Evolutionary conservation across 2,797 vertebrate species (phyloP).

Genomic region (Thaleichthys pacificus): DNA sequence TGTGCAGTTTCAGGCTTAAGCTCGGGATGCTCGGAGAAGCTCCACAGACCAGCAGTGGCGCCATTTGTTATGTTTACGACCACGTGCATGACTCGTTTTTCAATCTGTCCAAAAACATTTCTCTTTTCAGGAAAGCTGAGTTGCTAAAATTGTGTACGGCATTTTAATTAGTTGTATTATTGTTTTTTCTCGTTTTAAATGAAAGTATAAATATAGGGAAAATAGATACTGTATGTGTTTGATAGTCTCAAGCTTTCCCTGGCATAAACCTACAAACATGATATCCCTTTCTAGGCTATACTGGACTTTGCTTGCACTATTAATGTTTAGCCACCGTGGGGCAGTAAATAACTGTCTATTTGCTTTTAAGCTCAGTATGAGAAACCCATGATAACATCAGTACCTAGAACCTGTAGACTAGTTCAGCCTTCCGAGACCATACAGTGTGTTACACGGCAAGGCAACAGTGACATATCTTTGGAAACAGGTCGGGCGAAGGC

Average conservation of each 20-base stretch:
- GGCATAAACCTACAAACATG: neutral
- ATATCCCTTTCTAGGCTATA: neutral
- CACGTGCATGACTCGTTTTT: conserved; percentile 7
- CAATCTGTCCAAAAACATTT: neutral
- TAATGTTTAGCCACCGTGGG: conserved; percentile 18
- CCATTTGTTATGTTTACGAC: conserved; percentile 40
- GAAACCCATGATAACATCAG: no score
- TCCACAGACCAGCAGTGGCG: conserved; percentile 22
- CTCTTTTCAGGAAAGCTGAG: no score
- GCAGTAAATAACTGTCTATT: conserved; percentile 13
- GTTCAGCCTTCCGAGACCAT: no score
- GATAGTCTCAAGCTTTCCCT: neutral
- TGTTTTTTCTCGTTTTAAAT: neutral
- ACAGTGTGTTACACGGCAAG: no score
- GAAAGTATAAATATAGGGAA: neutral
- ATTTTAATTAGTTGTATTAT: no score
- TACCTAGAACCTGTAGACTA: no score
- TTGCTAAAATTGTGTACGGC: no score
- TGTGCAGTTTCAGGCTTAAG: conserved; percentile 32
- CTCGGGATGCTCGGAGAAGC: conserved; percentile 20
- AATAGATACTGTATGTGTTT: neutral
- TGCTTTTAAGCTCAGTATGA: no score
- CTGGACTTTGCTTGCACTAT: neutral
- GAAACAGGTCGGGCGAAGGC: no score
- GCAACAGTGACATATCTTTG: no score